Percentiles rank a stretch among this genome's conserved stretches.
These are phyloP conservation scores for Nannobrachium achirus DNA, from an alignment of 2,113 vertebrate species.

Conservation along the genomic window DNA sequence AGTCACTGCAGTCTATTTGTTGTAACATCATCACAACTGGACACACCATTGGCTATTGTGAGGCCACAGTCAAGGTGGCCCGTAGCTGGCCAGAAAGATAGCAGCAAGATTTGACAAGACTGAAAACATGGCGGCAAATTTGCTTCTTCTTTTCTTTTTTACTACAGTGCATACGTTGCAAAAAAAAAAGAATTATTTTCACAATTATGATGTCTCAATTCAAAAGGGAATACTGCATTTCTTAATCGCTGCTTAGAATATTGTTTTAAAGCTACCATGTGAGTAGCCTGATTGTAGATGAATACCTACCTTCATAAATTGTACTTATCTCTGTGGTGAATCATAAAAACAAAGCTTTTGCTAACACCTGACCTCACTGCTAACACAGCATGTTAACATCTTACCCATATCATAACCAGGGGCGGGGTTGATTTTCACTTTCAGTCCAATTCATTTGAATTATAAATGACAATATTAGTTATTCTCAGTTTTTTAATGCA, in stretches of 20 bases:
- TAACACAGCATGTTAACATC: conserved; percentile 45
- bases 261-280: conserved; percentile 13
- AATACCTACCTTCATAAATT: conserved; percentile 20
- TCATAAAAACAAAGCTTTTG: conserved; percentile 23
- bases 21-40: too few species aligned
- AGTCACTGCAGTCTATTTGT: too few species aligned
- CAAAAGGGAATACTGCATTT: conserved; percentile 4
- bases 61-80: too few species aligned
- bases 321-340: conserved; percentile 44
- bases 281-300: conserved; percentile 5
- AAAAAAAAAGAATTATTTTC: background rate
- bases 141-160: background rate
- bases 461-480: background rate
- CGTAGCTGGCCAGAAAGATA: background rate
- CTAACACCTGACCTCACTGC: conserved; percentile 45
- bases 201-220: background rate
- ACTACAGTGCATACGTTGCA: background rate
- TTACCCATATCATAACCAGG: conserved; percentile 21
- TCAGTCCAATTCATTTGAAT: background rate
- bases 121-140: background rate
- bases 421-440: conserved; percentile 6
- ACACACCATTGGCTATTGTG: too few species aligned
- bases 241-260: background rate
- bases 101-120: background rate
- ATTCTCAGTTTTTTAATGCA: background rate